Evolutionary conservation across 2,888 invertebrate species (phyloP), one percentile per base, ranked within the genome.

Genomic region (Mesochorus sp.): DNA sequence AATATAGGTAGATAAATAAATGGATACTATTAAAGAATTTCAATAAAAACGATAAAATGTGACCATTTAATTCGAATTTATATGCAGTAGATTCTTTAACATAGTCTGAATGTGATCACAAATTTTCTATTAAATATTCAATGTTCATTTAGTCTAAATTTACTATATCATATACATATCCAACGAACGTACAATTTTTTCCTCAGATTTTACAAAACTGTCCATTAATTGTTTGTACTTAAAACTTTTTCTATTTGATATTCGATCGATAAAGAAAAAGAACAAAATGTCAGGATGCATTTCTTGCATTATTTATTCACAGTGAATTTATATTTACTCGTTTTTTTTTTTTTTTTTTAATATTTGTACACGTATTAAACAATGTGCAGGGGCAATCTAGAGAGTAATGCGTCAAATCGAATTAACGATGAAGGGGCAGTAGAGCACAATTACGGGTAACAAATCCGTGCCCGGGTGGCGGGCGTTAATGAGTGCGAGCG

Each of bases 401-500:
- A 42, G 80, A 81, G 82, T 81, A 84, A 85, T 84, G 85, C 85
- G 85, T 85, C 84, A 87, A 89, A 89, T 87, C 85, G 86, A 89
- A 88, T 90, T 88, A 89, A 88, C 84, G 70, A 44, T 34, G 70
- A 70, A 64, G 47, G 62, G 72, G 59, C 85, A 86, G 82, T 59
- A 44, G 74, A 78, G 84, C 82, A 83, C 88, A 87, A 88, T 90
- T 89, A 89, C 86, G 81, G 82, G 82, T 83, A 88, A 89, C 89
- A 90, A 90, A 90, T 90, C 90, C 90, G 86, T 87, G 87, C 84
- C 71, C 80, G 85, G 81, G 70, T 64, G 66, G 84, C 82, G 85
- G 87, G 89, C 88, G 90, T 89, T 91, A 90, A 91, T 90, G 90
- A 91, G 88, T 87, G 88, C 88, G 89, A 77, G 86, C 90, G 90